Conservation (phyloP, 2,888 invertebrate genomes). For the Nasonia oneida region DNA sequence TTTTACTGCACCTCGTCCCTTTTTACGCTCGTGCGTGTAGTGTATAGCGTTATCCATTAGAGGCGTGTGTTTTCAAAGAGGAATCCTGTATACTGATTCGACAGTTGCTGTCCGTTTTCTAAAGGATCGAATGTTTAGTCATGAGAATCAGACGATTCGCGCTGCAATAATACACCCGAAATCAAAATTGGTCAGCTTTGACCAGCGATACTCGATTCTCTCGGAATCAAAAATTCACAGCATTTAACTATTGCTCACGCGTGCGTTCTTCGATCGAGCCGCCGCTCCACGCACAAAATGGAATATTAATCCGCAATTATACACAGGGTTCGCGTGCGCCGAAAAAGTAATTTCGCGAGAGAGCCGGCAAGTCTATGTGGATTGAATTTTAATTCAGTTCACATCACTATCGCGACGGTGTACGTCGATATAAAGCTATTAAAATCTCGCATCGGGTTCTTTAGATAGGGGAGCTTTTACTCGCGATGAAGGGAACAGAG, state of each 20-base stretch:
- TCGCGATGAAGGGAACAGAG: neutral
- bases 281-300: neutral
- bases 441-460: constrained; percentile 7
- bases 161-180: neutral
- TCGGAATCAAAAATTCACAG: neutral
- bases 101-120: neutral
- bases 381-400: constrained; percentile 46
- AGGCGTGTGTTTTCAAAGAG: neutral
- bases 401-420: neutral
- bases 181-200: neutral
- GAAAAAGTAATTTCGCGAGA: constrained; percentile 32
- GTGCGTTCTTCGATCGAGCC: neutral
- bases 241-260: neutral
- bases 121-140: too few relatives aligned
- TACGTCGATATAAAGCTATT: constrained; percentile 18
- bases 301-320: constrained; percentile 43
- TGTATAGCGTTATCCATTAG: neutral
- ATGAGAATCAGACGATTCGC: neutral
- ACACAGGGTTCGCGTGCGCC: neutral
- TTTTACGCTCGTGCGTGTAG: neutral
- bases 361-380: neutral
- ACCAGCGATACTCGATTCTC: too few relatives aligned
- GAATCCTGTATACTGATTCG: neutral
- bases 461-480: neutral
- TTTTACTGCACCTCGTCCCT: neutral